Evolutionary conservation across 2,888 invertebrate genomes (phyloP).

Genomic region (Lutraria lutraria): DNA sequence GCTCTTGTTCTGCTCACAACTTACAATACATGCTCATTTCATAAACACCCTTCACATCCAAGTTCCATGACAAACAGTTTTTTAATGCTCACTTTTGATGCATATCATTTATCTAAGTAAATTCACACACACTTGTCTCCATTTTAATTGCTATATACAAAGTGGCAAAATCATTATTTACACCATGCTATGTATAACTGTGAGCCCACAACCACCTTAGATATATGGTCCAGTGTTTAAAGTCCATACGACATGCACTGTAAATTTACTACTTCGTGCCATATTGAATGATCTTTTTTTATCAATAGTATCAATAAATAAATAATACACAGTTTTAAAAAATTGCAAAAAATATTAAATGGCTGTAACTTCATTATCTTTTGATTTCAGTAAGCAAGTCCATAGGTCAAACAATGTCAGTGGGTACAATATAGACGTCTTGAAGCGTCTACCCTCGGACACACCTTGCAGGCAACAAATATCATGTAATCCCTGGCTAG

Average conservation of each 20-base stretch:
- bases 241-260: conserved; percentile 25
- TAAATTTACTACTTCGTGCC: not conserved
- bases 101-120: conserved; percentile 2
- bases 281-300: not conserved
- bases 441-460: not conserved
- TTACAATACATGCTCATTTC: not conserved
- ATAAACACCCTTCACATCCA: not conserved
- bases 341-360: conserved; percentile 20
- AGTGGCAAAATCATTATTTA: not conserved
- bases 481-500: conserved; percentile 14
- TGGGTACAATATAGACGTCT: not conserved
- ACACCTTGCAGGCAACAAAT: conserved; percentile 18
- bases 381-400: conserved; percentile 4
- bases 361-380: not conserved
- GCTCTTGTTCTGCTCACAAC: not conserved
- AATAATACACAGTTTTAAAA: not conserved
- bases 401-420: conserved; percentile 2
- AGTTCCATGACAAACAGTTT: conserved; percentile 7
- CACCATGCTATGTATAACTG: conserved; percentile 13
- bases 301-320: conserved; percentile 15
- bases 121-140: conserved; percentile 7
- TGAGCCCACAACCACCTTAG: conserved; percentile 46
- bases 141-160: conserved; percentile 24
- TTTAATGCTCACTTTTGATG: conserved; percentile 16
- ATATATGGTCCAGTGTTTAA: conserved; percentile 36